Percentiles rank a stretch among this genome's conserved stretches.
These are phyloP conservation scores for Arge pagana DNA, from an alignment of 2,888 invertebrate species.

Conservation along the genomic window DNA sequence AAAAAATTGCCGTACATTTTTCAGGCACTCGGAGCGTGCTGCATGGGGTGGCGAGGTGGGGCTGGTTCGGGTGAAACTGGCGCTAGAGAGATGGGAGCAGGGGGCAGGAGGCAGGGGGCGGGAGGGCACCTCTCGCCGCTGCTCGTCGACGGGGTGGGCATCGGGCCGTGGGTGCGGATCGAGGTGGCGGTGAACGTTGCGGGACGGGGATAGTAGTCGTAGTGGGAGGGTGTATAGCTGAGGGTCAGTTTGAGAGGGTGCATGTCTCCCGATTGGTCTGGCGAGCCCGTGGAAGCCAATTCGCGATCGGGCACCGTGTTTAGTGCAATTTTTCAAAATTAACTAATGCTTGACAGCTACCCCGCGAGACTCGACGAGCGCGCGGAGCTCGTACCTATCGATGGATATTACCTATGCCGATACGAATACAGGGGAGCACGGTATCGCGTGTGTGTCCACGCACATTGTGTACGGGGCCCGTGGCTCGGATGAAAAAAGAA, in stretches of 20 bases:
- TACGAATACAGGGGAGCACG: too few relatives aligned
- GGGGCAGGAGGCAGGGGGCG: slow-evolving; percentile 1
- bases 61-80: slow-evolving; percentile 21
- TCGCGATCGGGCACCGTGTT: slow-evolving; percentile 46
- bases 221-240: slow-evolving; percentile 30
- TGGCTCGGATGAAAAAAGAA: too few relatives aligned
- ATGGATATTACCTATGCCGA: too few relatives aligned
- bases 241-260: slow-evolving; percentile 33
- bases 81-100: slow-evolving; percentile 20
- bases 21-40: slow-evolving; percentile 50
- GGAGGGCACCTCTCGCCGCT: slow-evolving; percentile 15
- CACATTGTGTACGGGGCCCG: slow-evolving; percentile 11
- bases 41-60: slow-evolving; percentile 32
- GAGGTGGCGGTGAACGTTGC: not conserved
- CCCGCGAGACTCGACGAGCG: slow-evolving; percentile 50
- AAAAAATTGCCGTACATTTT: slow-evolving; percentile 59
- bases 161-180: slow-evolving; percentile 1
- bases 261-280: slow-evolving; percentile 49
- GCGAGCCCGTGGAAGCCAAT: slow-evolving; percentile 49
- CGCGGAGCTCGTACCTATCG: slow-evolving; percentile 29
- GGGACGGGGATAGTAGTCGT: slow-evolving; percentile 7
- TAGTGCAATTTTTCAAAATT: slow-evolving; percentile 57
- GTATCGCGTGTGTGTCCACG: too few relatives aligned
- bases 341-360: slow-evolving; percentile 38
- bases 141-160: slow-evolving; percentile 19